These are phyloP conservation scores for Helicoverpa zea DNA, from an alignment of 1,140 invertebrate genomes.

Conservation along the genomic window DNA sequence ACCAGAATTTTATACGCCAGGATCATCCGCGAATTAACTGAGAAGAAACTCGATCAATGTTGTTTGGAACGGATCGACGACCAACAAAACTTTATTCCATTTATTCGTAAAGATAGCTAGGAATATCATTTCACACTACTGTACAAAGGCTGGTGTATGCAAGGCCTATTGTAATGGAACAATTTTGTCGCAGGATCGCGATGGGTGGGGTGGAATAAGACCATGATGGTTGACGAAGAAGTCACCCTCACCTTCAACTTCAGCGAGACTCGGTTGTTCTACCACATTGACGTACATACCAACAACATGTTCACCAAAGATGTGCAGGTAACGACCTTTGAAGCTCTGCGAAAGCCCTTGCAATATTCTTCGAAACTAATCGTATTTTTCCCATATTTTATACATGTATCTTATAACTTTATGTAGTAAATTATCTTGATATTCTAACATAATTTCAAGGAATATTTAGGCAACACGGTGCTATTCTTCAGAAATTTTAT, in stretches of 20 bases:
- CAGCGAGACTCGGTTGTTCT: constrained; percentile 91
- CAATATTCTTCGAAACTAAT: neutral
- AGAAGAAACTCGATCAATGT: no score
- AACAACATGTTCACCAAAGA: constrained; percentile 91
- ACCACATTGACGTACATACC: constrained; percentile 91
- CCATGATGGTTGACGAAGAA: constrained; percentile 83
- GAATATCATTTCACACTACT: no score
- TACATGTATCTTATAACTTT: no score
- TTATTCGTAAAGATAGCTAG: no score
- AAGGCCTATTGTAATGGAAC: neutral
- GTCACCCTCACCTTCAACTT: constrained; percentile 94
- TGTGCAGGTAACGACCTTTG: constrained; percentile 88
- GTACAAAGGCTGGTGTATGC: no score
- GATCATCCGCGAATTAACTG: no score
- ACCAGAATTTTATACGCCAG: no score
- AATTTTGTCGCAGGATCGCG: constrained; percentile 88
- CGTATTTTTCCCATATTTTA: no score
- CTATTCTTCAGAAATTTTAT: neutral
- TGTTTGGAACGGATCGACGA: no score
- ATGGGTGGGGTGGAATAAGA: constrained; percentile 97
- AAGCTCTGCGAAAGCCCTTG: constrained; percentile 8
- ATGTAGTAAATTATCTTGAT: neutral
- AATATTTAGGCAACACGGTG: neutral
- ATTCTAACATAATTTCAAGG: neutral
- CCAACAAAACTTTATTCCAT: no score